Conservation (phyloP, 2,113 vertebrate genomes). For the Oxyura jamaicensis region DNA sequence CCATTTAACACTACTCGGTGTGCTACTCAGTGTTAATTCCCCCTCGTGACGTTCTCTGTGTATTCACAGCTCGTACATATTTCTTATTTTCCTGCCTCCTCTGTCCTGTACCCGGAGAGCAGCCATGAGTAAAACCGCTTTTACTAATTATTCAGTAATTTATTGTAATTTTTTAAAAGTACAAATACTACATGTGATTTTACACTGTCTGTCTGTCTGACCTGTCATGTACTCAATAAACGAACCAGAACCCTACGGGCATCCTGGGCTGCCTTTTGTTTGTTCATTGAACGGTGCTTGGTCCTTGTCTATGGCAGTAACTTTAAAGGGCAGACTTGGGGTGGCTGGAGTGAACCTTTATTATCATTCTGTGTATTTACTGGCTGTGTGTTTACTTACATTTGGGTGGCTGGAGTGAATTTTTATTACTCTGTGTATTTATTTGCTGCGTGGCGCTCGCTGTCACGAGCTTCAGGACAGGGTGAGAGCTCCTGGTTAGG, state of each 20-base stretch:
- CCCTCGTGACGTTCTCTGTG: background rate
- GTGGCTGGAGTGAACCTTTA: too few species aligned
- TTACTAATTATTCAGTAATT: slow-evolving; percentile 71
- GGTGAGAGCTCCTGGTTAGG: too few species aligned
- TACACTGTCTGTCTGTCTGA: slow-evolving; percentile 63
- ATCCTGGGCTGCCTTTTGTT: background rate
- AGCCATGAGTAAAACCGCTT: slow-evolving; percentile 46
- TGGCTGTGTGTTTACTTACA: too few species aligned
- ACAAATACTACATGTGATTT: slow-evolving; percentile 67
- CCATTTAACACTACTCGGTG: slow-evolving; percentile 42
- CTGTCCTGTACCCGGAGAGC: slow-evolving; percentile 39
- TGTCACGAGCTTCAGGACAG: too few species aligned
- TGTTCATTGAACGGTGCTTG: background rate
- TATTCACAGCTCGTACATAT: slow-evolving; percentile 11
- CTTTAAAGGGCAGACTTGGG: too few species aligned
- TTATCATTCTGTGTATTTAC: too few species aligned
- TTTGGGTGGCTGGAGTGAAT: too few species aligned
- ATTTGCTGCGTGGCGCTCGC: too few species aligned
- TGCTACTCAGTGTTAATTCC: slow-evolving; percentile 35
- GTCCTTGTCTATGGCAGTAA: too few species aligned
- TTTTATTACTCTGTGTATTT: too few species aligned
- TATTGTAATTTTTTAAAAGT: slow-evolving; percentile 74
- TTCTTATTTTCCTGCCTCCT: slow-evolving; percentile 54
- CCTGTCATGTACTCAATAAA: slow-evolving; percentile 70
- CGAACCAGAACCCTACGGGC: slow-evolving; percentile 19